Evolutionary conservation across 2,797 vertebrate species (phyloP), one percentile per base, ranked within the genome.

Genomic region (Sebastiscus albofasciatus): DNA sequence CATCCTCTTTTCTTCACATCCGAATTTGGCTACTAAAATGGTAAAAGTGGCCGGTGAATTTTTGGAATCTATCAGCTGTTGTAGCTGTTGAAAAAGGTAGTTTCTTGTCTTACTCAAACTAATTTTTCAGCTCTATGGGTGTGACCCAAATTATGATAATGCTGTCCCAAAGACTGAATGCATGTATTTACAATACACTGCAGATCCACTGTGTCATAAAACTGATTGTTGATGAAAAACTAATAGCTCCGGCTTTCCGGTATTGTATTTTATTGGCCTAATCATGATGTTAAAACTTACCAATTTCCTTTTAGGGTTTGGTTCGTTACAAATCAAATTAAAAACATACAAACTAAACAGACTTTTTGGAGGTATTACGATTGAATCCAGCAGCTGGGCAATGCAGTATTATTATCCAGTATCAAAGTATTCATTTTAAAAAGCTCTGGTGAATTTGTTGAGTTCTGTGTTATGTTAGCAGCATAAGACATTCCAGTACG

Each of bases 161-260:
- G 69, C 60, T 77, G 65, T 82, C 73, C 83, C 86, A 85, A 88
- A 91, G 73, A 89, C 36, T 27, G 9, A 81, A 67, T 55, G 42
- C 58, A 70, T 62, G 42, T 49, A 68, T 84, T 46, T 66, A 29
- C 26, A 71, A 26, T 58, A 18, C 72, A 55, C 66, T 60, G 56
- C 29, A 74, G 20, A 27, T 26, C 27, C 54, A 16, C 55, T 46
- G 22, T 64, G 27, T 80, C 39, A 49, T 34, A 20, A 73, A 58
- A 6, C 4, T 11, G 8, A 58, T 12, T 70, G 20, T 24, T 75
- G 39, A 52, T 33, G 27, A 60, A 81, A 67, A 72, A 3, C 24
- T 18, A 18, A 42, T 8, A 3, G 20, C 20, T 56, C 7, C 29
- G 68, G 3, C 49, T 58, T 42, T 59, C 12, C 2, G 0, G 20